Conservation (phyloP, 1,140 invertebrate species). For the Atta texana region DNA sequence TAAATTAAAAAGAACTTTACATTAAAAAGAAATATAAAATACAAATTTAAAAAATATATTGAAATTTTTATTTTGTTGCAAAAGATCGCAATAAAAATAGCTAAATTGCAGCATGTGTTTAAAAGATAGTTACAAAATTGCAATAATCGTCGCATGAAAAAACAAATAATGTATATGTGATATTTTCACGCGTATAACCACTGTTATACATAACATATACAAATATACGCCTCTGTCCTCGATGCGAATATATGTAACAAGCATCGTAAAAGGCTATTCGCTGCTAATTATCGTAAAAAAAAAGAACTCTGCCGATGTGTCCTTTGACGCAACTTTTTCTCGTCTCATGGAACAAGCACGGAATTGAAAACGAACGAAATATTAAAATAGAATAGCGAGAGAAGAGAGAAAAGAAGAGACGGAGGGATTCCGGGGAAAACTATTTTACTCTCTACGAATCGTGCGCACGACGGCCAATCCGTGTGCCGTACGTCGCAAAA, state of each 20-base stretch:
- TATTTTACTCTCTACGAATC: constrained; percentile 55
- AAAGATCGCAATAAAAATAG: background rate
- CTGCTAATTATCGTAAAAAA: constrained; percentile 60
- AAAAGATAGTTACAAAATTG: background rate
- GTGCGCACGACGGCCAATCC: constrained; percentile 12
- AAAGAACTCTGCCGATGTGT: constrained; percentile 52
- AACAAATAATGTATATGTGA: constrained; percentile 8
- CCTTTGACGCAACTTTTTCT: constrained; percentile 52
- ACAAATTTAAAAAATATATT: background rate
- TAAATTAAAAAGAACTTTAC: no score
- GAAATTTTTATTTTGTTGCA: background rate
- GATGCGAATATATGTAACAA: constrained; percentile 34
- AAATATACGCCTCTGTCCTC: constrained; percentile 19
- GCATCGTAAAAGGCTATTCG: constrained; percentile 51
- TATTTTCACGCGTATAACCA: background rate
- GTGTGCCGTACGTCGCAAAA: constrained; percentile 35
- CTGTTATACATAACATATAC: background rate
- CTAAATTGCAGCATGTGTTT: background rate
- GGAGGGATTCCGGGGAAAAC: constrained; percentile 27
- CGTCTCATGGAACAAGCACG: constrained; percentile 59
- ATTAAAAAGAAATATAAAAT: background rate
- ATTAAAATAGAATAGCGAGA: constrained; percentile 61
- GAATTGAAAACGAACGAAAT: constrained; percentile 62
- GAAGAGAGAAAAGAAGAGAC: constrained; percentile 10
- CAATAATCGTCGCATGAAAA: background rate